Conservation (phyloP, 2,797 vertebrate genomes). For the Clangula hyemalis region DNA sequence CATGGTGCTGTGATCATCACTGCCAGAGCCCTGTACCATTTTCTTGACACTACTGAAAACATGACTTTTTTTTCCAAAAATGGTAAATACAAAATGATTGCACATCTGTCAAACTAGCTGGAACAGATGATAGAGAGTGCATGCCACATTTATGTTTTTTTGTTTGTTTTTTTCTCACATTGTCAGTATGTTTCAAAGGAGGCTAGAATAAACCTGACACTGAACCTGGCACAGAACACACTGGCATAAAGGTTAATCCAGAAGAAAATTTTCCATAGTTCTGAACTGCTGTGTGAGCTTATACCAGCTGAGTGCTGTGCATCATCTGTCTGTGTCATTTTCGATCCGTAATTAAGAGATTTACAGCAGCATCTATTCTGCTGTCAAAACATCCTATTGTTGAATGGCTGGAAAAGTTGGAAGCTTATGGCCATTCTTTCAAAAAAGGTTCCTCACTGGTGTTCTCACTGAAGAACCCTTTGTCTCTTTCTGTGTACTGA, state of each 20-base stretch:
- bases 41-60: not conserved
- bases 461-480: not conserved
- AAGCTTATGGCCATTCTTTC: not conserved
- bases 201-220: not conserved
- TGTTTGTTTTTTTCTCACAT: not conserved
- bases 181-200: not conserved
- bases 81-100: not conserved
- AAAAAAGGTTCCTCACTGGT: not conserved
- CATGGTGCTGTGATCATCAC: rapidly evolving
- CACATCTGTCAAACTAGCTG: not conserved
- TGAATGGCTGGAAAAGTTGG: not conserved
- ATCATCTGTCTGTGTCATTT: not conserved
- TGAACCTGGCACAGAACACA: not conserved
- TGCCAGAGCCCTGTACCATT: not conserved
- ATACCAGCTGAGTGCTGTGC: not conserved
- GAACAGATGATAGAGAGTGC: not conserved
- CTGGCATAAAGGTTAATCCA: not conserved
- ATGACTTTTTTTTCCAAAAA: not conserved
- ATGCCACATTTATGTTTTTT: rapidly evolving
- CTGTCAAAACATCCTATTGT: constrained; percentile 20
- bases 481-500: not conserved
- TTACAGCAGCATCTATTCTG: not conserved
- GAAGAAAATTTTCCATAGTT: not conserved
- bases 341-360: not conserved
- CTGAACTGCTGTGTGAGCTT: not conserved